These are phyloP conservation scores for Ammospiza maritima DNA, from an alignment of 2,797 vertebrate species.

Conservation along the genomic window DNA sequence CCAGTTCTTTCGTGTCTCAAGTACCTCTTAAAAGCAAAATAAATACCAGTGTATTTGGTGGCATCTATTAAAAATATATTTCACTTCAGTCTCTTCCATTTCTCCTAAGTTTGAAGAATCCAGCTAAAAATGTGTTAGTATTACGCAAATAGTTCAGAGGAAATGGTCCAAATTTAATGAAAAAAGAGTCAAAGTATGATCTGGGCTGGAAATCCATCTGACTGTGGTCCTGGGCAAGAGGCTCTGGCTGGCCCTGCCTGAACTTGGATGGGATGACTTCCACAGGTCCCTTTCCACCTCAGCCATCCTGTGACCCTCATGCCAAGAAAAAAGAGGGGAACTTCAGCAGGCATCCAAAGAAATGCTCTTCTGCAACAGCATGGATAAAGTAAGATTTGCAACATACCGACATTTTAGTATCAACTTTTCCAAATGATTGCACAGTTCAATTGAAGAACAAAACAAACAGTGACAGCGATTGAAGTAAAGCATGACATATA, in stretches of 20 bases:
- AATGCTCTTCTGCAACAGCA: background rate
- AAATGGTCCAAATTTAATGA: background rate
- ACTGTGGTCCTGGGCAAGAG: background rate
- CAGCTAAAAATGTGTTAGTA: background rate
- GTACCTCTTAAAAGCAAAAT: constrained; percentile 55
- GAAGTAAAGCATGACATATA: background rate
- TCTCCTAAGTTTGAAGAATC: background rate
- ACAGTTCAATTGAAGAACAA: background rate
- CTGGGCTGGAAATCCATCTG: background rate
- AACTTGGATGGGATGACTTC: background rate
- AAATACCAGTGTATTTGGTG: background rate
- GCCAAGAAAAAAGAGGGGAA: background rate
- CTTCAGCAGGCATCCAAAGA: background rate
- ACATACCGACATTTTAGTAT: background rate
- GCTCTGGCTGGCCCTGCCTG: background rate
- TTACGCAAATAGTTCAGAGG: background rate
- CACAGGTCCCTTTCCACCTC: background rate
- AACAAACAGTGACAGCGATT: background rate
- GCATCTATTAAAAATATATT: background rate
- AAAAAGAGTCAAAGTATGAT: background rate
- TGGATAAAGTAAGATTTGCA: background rate
- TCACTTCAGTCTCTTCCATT: background rate
- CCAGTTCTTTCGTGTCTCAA: constrained; percentile 35
- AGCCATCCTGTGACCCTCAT: background rate
- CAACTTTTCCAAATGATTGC: background rate